Base-by-base conservation (phyloP, 2,797 vertebrate species). In the Pygocentrus nattereri region DNA sequence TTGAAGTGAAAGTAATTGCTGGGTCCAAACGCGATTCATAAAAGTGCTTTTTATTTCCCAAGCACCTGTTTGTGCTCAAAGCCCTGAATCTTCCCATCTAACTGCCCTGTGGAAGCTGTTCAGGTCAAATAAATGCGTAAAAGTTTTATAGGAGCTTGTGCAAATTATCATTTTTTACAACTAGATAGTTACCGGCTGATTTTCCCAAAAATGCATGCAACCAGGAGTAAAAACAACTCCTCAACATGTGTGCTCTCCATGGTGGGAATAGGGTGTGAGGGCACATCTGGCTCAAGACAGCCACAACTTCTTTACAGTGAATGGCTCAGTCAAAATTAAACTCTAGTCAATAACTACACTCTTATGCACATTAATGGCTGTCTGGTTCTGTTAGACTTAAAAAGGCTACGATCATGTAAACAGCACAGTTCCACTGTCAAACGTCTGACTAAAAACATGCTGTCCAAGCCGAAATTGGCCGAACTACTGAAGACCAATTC, bases 11-110 rank as follows among this genome's bases (percentile, higher is more conserved):
- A 72, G 59, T 82, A 76, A 82, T 83, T 83, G 83, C 62, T 81
- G 67, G 70, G 78, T 84, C 69, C 69, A 76, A 83, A 77, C n/a
- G 71, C 16, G 58, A 76, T 68, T 78, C 3, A 84, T 59, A 65
- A 84, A 87, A 78, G 73, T 27, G 23, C 27, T 70, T 81, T 83
- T 78, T 85, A 69, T 76, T 76, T 82, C 74, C 76, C 18, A 30
- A 61, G 56, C 84, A 85, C 77, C 80, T 85, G 80, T 81, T 75
- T 80, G 52, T 78, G 44, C 54, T 82, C 30, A 21, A 4, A 31
- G 59, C 54, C 21, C 70, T 18, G 25, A 72, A 44, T 73, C 54
- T 62, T 59, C 77, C 75, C 50, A 18, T 72, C 70, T 72, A 76
- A 68, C 74, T 67, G 68, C 13, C 4, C 68, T 61, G 50, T 34